A percentile compares a stretch with the other conserved stretches of the same genome.
phyloP scores from a whole-genome alignment of 2,797 vertebrate species.

The Pseudotriccus pelzelni region DNA sequence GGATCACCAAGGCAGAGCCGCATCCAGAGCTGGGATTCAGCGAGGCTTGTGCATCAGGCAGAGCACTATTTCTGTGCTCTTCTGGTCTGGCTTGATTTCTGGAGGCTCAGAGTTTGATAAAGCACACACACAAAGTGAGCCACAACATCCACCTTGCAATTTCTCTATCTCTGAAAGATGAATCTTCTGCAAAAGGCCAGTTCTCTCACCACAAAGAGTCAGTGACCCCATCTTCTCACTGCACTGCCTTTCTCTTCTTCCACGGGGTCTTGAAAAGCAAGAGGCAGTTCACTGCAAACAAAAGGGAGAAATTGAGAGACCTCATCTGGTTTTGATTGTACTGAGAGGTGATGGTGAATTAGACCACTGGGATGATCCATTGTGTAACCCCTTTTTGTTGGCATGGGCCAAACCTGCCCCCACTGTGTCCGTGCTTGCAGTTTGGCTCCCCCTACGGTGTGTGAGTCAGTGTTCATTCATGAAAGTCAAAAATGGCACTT shows the following conservation, averaged over 20 bases:
- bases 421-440: neutral
- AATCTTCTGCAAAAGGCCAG: neutral
- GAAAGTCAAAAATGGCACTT: neutral
- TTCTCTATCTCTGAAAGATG: neutral
- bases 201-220: neutral
- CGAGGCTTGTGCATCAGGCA: neutral
- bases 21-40: neutral
- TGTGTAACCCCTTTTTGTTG: neutral
- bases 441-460: neutral
- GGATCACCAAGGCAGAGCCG: neutral
- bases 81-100: neutral
- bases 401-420: neutral
- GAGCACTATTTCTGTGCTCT: neutral
- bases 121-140: neutral
- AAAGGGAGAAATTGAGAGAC: neutral
- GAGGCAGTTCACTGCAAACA: neutral
- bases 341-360: neutral
- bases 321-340: neutral
- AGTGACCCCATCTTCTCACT: neutral
- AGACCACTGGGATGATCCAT: neutral
- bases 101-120: neutral
- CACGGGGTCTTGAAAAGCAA: neutral
- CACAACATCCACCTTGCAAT: neutral
- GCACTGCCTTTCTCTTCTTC: neutral
- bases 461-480: neutral